phyloP scores from a whole-genome alignment of 2,888 invertebrate species.

The Cabera pusaria region DNA sequence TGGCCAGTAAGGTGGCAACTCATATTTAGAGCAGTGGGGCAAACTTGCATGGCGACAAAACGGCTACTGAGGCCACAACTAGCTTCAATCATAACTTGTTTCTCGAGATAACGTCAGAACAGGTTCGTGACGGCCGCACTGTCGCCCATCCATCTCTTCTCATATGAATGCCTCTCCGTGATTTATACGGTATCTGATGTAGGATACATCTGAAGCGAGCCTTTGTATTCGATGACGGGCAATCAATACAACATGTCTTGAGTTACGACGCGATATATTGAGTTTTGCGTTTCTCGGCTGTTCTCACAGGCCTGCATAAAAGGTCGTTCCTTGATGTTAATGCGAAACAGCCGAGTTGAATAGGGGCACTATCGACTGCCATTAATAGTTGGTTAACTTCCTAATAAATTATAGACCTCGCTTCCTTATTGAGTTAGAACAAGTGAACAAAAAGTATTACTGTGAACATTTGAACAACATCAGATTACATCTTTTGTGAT shows the following conservation, averaged over 20 bases:
- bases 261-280: constrained; percentile 15
- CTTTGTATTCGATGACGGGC: constrained; percentile 24
- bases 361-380: constrained; percentile 4
- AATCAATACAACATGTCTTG: constrained; percentile 24
- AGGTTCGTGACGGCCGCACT: constrained; percentile 28
- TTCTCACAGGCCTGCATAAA: no score
- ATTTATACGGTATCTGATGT: constrained; percentile 42
- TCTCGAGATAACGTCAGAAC: constrained; percentile 19
- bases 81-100: constrained; percentile 28
- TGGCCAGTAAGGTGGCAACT: constrained; percentile 36
- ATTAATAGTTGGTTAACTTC: constrained; percentile 3
- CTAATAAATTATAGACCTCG: constrained; percentile 1
- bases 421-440: constrained; percentile 6
- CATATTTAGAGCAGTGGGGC: constrained; percentile 47
- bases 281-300: constrained; percentile 12
- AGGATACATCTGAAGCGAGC: constrained; percentile 29
- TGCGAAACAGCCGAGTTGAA: constrained; percentile 6
- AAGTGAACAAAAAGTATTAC: no score
- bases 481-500: no score
- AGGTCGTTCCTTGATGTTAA: constrained; percentile 6
- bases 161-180: constrained; percentile 39
- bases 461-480: no score
- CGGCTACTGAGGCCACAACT: constrained; percentile 30
- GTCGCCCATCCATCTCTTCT: constrained; percentile 42
- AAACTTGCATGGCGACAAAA: constrained; percentile 40